These are phyloP conservation scores for Haliaeetus leucogaster DNA, from an alignment of 2,113 vertebrate genomes.

Conservation along the genomic window DNA sequence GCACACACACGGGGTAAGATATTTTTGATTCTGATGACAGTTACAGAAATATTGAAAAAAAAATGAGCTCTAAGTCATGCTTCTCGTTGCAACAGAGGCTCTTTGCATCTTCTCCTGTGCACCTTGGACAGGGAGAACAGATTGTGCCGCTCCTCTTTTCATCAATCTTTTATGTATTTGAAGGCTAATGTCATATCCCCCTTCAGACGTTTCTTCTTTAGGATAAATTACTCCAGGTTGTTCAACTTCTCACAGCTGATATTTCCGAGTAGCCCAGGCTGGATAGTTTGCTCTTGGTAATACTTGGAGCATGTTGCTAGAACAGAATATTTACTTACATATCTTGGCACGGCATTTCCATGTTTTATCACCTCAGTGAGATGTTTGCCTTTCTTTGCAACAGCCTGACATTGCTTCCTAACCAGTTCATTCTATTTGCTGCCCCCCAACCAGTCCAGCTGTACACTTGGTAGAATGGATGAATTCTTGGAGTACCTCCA, in stretches of 20 bases:
- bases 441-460: neutral
- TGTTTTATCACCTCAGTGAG: slow-evolving; percentile 11
- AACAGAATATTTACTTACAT: slow-evolving; percentile 3
- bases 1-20: neutral
- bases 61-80: neutral
- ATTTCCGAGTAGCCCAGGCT: neutral
- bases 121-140: slow-evolving; percentile 41
- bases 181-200: slow-evolving; percentile 38
- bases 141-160: slow-evolving; percentile 50
- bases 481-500: neutral
- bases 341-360: slow-evolving; percentile 7
- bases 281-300: neutral
- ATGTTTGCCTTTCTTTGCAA: neutral
- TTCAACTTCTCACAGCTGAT: neutral
- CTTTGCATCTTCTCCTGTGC: neutral
- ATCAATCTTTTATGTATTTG: slow-evolving; percentile 56
- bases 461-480: neutral
- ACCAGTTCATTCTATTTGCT: neutral
- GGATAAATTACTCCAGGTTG: slow-evolving; percentile 35
- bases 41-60: neutral
- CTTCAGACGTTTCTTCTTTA: slow-evolving; percentile 10
- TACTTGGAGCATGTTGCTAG: neutral
- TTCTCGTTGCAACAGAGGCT: neutral
- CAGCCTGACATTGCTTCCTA: neutral
- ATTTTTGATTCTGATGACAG: neutral